Evolutionary conservation across 1,140 invertebrate genomes (phyloP), one percentile per base, ranked within the genome.

Genomic region (Tetraneura akinire): DNA sequence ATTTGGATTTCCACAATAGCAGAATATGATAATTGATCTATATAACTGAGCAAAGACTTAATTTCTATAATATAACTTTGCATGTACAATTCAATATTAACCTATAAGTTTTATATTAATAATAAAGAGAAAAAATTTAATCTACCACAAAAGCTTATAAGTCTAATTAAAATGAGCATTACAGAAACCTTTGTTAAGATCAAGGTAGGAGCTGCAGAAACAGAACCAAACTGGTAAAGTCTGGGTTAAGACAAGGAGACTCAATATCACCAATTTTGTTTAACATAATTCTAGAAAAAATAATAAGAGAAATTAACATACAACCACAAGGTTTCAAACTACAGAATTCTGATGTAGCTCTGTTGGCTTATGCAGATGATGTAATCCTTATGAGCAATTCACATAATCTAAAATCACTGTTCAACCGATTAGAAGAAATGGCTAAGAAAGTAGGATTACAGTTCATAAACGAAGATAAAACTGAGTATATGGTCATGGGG

Each of bases 331-430:
- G n/a, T n/a, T n/a, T n/a, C n/a, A n/a, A n/a, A n/a, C n/a, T n/a
- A n/a, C n/a, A n/a, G n/a, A n/a, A n/a, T n/a, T n/a, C n/a, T n/a
- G n/a, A n/a, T n/a, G n/a, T n/a, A n/a, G n/a, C n/a, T n/a, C n/a
- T n/a, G n/a, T 64, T 64, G 60, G 16, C 62, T 42, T 66, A 66
- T 66, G 32, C 62, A 11, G 55, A 60, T 60, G 23, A 60, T 60
- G 23, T 60, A 23, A 23, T 60, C 13, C 11, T 60, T 29, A 60
- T 66, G 62, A 66, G 18, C 62, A 66, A 66, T 42, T 66, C 29
- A 66, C 14, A 66, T 66, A 42, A 66, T 66, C 42, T 66, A 66
- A 66, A 5, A 37, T 66, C 62, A 37, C 32, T 66, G 42, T 66
- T 66, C 6, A 66, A 2, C n/a, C 29, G 62, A 10, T 66, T 66